A percentile compares a stretch with the other conserved stretches of the same genome.
phyloP scores from a whole-genome alignment of 2,797 vertebrate species.

The Xenopus petersii region DNA sequence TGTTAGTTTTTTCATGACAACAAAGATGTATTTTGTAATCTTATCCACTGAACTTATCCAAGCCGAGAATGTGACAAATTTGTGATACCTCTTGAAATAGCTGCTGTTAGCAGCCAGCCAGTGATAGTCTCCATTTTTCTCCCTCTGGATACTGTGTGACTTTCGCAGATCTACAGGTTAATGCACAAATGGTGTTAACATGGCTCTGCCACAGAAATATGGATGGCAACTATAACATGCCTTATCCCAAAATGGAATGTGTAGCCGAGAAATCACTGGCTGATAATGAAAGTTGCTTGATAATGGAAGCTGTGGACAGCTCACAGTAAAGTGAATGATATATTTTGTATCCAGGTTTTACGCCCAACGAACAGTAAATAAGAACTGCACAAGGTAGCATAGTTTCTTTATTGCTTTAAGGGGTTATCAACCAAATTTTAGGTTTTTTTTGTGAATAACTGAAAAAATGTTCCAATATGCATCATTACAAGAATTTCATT shows the following conservation, averaged over 20 bases:
- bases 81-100: conserved; percentile 58
- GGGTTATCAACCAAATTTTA: no score
- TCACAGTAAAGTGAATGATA: background rate
- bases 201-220: conserved; percentile 28
- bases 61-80: conserved; percentile 67
- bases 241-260: conserved; percentile 22
- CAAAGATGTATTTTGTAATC: conserved; percentile 67
- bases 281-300: conserved; percentile 26
- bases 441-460: no score
- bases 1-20: conserved; percentile 31
- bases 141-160: conserved; percentile 16
- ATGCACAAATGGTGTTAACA: conserved; percentile 38
- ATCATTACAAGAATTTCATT: no score
- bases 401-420: no score
- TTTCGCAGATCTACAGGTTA: conserved; percentile 33
- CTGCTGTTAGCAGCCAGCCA: conserved; percentile 63
- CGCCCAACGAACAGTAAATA: no score
- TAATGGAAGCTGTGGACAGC: conserved; percentile 28
- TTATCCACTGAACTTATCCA: conserved; percentile 64
- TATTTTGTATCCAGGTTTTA: no score
- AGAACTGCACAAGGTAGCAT: no score
- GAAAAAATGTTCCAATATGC: no score
- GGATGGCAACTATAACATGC: conserved; percentile 21
- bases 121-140: conserved; percentile 43
- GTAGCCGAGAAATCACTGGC: conserved; percentile 20